A percentile compares a stretch with the other conserved stretches of the same genome.
These are phyloP conservation scores for Vireo griseus DNA, from an alignment of 2,797 vertebrate genomes.

Conservation along the genomic window DNA sequence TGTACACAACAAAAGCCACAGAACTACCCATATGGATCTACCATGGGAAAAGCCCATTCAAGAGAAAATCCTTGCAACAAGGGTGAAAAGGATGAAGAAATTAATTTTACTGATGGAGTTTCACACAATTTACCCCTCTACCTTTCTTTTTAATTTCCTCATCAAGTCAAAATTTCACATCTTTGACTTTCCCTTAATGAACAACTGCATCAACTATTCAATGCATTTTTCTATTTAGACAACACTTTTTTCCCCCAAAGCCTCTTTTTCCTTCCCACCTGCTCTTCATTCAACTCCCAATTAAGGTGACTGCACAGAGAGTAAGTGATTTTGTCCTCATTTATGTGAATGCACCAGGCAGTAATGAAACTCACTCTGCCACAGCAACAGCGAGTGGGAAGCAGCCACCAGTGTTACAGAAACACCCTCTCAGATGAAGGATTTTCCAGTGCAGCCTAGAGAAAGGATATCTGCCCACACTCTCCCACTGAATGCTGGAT, in stretches of 20 bases:
- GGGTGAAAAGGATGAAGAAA: neutral
- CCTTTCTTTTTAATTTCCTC: neutral
- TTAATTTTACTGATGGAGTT: neutral
- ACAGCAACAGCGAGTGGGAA: neutral
- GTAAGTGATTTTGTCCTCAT: slow-evolving; percentile 2
- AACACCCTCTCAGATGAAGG: neutral
- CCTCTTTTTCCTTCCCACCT: neutral
- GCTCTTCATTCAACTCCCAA: neutral
- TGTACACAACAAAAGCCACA: neutral
- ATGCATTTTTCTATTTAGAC: neutral
- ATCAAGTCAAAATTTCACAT: neutral
- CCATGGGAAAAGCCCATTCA: neutral
- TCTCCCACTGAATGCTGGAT: neutral
- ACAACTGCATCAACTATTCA: neutral
- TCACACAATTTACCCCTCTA: neutral
- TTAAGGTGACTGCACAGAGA: neutral
- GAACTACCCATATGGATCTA: neutral
- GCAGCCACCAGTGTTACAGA: neutral
- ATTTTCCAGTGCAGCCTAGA: neutral
- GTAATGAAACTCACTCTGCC: neutral
- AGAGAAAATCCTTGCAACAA: neutral
- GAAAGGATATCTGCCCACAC: neutral
- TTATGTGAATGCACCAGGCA: neutral
- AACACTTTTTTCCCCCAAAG: neutral
- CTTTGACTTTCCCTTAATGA: slow-evolving; percentile 14